Evolutionary conservation across 2,797 vertebrate genomes (phyloP), one percentile per base, ranked within the genome.

Genomic region (Ambastaia sidthimunki): DNA sequence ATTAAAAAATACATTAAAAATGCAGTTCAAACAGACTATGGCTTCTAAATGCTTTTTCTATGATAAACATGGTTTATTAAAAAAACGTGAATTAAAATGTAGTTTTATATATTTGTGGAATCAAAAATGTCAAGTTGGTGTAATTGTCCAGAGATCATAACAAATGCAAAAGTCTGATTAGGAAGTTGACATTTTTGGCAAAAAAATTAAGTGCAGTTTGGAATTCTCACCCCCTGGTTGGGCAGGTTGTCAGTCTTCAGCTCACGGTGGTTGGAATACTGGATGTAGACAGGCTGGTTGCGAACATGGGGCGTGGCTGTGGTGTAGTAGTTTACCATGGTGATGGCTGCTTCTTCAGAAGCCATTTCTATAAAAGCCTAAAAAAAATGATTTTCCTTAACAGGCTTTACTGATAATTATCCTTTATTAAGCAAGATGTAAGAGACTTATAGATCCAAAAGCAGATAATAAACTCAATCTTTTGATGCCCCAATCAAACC

Each of bases 341-440:
- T 91, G 90, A 94, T 85, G 48, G 97, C 96, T 67, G 93, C 93
- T 93, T 97, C 96, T 88, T 96, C 89, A n/a, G 96, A 95, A 86
- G 93, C 95, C 96, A 98, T 97, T 93, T 98, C 96, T 91, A 98
- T 90, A 89, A 98, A 94, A 12, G 96, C 96, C 97, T 98, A 86
- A 4, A 50, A 15, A 50, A 50, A 47, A 3, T 23, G 9, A 78
- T n/a, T 60, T 19, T 18, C 73, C 63, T 47, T 60, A 23, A 62
- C 19, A 68, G 15, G 48, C 54, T 63, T 57, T 41, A 25, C 31
- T 59, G 23, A 68, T 54, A 65, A 67, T 75, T 78, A 71, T 67
- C 78, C 63, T 54, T 67, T 57, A 69, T 85, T 54, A 76, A 59
- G 34, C 68, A 74, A 77, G 73, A 55, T 57, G 71, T 12, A 41